Evolutionary conservation across 2,888 invertebrate species (phyloP).

Genomic region (Athripsodes cinereus): DNA sequence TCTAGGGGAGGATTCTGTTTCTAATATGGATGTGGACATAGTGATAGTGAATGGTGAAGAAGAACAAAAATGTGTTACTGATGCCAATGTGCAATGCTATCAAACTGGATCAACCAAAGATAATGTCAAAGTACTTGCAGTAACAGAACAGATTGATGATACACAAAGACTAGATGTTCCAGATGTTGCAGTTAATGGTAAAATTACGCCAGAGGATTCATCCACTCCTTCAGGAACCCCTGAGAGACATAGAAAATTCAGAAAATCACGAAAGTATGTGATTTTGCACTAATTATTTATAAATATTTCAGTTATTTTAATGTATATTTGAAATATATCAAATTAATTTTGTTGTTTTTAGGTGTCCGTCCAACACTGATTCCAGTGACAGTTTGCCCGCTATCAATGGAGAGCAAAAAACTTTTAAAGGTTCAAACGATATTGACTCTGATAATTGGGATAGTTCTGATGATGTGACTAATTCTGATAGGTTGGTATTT

Average conservation of each 20-base stretch:
- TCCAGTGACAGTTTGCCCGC: slow-evolving; percentile 27
- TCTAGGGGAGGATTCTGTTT: background rate
- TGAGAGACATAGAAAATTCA: slow-evolving; percentile 21
- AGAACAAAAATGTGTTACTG: background rate
- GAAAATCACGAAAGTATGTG: slow-evolving; percentile 25
- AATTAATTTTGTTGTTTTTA: background rate
- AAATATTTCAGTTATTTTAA: background rate
- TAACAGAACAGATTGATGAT: slow-evolving; percentile 8
- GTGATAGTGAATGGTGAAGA: slow-evolving; percentile 19
- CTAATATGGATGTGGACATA: slow-evolving; percentile 25
- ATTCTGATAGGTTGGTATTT: slow-evolving; percentile 43
- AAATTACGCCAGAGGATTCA: slow-evolving; percentile 22
- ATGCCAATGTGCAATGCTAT: background rate
- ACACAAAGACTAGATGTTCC: slow-evolving; percentile 22
- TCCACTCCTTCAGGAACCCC: slow-evolving; percentile 19
- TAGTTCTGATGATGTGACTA: slow-evolving; percentile 46
- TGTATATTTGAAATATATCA: background rate
- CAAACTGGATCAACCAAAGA: background rate
- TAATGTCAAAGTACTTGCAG: background rate
- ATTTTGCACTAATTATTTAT: too few relatives aligned
- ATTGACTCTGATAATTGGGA: slow-evolving; percentile 51
- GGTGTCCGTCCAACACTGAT: slow-evolving; percentile 12
- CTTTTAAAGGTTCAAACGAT: slow-evolving; percentile 30
- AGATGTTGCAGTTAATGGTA: slow-evolving; percentile 22
- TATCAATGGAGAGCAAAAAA: slow-evolving; percentile 43